Percentiles rank a stretch among this genome's conserved stretches.
These are phyloP conservation scores for Protaetia brevitarsis DNA, from an alignment of 1,140 invertebrate genomes.

Conservation along the genomic window DNA sequence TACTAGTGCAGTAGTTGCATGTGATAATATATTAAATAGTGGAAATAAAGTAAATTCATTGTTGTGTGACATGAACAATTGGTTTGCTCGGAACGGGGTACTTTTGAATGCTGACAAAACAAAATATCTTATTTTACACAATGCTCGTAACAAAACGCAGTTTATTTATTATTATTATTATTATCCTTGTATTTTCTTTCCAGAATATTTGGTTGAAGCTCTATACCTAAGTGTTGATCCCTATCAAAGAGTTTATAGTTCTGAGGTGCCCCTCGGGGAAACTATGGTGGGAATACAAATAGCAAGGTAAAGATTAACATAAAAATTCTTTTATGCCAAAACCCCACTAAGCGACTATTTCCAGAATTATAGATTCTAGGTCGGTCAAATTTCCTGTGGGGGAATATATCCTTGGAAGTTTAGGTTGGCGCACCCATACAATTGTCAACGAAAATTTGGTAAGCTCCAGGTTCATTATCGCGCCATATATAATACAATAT, in stretches of 20 bases:
- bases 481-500: conserved; percentile 47
- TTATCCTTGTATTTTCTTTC: conserved; percentile 39
- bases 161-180: neutral
- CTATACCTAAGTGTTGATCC: conserved; percentile 66
- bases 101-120: no score
- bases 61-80: no score
- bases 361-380: conserved; percentile 48
- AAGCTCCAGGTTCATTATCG: neutral
- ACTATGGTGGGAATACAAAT: conserved; percentile 62
- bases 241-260: conserved; percentile 60
- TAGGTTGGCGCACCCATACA: conserved; percentile 58
- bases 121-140: no score
- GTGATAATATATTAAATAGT: no score
- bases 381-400: conserved; percentile 51
- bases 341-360: conserved; percentile 49
- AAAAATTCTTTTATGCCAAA: conserved; percentile 41
- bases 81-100: no score
- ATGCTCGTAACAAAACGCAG: neutral
- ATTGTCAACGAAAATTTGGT: conserved; percentile 39
- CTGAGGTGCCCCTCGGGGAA: conserved; percentile 51
- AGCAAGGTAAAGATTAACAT: conserved; percentile 50
- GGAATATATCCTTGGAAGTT: conserved; percentile 50
- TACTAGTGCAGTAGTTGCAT: no score
- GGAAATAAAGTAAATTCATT: no score
- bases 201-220: conserved; percentile 62